These are phyloP conservation scores for Homalodisca vitripennis DNA, from an alignment of 1,140 invertebrate species.

Conservation along the genomic window DNA sequence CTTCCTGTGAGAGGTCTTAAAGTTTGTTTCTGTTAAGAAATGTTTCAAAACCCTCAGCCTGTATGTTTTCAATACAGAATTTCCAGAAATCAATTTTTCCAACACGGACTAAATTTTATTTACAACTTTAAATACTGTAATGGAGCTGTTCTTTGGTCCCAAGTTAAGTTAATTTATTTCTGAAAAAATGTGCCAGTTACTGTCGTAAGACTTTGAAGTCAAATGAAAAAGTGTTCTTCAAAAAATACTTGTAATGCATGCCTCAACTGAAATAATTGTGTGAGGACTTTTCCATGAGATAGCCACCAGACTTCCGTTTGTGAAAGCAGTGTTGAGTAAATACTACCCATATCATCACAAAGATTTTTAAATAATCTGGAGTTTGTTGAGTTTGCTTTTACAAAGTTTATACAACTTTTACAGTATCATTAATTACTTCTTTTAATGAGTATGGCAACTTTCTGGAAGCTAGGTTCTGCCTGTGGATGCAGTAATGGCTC, in stretches of 20 bases:
- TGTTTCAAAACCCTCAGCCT: slow-evolving; percentile 1
- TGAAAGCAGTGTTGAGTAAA: slow-evolving; percentile 45
- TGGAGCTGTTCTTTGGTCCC: background rate
- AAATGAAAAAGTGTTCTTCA: too few species aligned
- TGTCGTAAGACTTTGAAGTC: too few species aligned
- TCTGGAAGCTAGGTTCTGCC: too few species aligned
- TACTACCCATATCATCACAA: slow-evolving; percentile 46
- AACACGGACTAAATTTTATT: background rate
- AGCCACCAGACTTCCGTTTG: slow-evolving; percentile 46
- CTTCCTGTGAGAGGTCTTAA: background rate
- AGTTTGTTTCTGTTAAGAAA: background rate
- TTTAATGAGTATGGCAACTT: slow-evolving; percentile 29
- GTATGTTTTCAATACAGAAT: too few species aligned
- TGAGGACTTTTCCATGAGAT: slow-evolving; percentile 45
- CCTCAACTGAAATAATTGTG: slow-evolving; percentile 46
- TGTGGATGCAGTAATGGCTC: slow-evolving; percentile 33
- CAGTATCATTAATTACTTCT: slow-evolving; percentile 31
- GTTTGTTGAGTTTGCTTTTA: slow-evolving; percentile 35
- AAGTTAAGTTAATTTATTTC: too few species aligned
- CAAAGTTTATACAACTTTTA: slow-evolving; percentile 36
- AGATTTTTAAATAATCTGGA: slow-evolving; percentile 36
- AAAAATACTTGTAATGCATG: slow-evolving; percentile 40
- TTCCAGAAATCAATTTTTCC: slow-evolving; percentile 1
- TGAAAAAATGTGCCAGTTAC: too few species aligned
- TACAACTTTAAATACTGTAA: background rate